Conservation (phyloP, 2,113 vertebrate species). For the Perccottus glenii region DNA sequence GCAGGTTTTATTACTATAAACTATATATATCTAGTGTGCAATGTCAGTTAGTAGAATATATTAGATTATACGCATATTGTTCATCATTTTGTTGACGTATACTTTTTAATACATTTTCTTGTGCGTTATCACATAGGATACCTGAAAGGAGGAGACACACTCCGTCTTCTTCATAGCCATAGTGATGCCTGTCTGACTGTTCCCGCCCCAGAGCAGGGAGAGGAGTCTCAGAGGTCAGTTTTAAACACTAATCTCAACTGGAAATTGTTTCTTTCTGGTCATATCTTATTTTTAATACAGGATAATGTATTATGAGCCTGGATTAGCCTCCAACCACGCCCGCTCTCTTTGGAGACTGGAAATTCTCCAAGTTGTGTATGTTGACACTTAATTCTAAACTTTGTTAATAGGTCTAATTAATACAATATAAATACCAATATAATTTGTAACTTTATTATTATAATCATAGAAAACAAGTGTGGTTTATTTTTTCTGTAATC, state of each 20-base stretch:
- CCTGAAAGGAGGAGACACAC: conserved; percentile 91
- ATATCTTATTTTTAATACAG: conserved; percentile 73
- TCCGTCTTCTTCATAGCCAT: conserved; percentile 89
- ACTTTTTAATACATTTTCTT: not conserved
- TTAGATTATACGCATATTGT: not conserved
- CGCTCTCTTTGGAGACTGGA: conserved; percentile 95
- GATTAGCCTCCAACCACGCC: conserved; percentile 87
- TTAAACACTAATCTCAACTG: not conserved
- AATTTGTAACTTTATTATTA: not conserved
- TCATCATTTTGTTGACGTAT: not conserved
- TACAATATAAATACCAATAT: not conserved
- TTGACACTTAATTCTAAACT: conserved; percentile 34
- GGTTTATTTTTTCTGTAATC: not conserved
- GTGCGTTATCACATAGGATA: conserved; percentile 79
- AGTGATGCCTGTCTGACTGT: conserved; percentile 93
- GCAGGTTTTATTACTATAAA: conserved; percentile 65
- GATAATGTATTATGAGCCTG: conserved; percentile 90
- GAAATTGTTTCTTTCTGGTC: conserved; percentile 2
- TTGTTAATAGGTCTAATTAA: not conserved
- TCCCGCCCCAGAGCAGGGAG: conserved; percentile 83
- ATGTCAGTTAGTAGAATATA: not conserved
- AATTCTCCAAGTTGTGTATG: conserved; percentile 93
- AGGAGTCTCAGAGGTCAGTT: conserved; percentile 87
- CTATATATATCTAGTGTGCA: not conserved
- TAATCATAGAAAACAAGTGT: too few species aligned